Conservation (phyloP, 2,888 invertebrate species). For the Cenopis cana region DNA sequence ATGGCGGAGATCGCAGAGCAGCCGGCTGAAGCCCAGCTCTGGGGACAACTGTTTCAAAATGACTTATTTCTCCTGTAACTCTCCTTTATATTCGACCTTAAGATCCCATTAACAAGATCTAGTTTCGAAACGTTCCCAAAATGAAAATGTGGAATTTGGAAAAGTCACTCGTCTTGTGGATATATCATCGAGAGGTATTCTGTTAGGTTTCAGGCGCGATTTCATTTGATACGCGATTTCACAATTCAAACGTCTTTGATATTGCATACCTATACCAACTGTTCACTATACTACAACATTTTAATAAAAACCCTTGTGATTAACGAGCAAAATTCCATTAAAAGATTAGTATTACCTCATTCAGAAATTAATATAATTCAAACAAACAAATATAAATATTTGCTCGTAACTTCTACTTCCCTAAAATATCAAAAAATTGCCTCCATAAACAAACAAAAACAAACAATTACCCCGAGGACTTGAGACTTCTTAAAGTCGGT, state of each 20-base stretch:
- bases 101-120: not conserved
- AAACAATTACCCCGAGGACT: constrained; percentile 17
- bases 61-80: constrained; percentile 8
- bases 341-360: not conserved
- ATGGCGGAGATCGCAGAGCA: constrained; percentile 61
- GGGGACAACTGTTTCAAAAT: not conserved
- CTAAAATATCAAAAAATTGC: not conserved
- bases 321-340: constrained; percentile 1
- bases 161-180: constrained; percentile 9
- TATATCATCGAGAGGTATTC: constrained; percentile 27
- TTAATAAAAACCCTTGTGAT: not conserved
- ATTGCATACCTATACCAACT: not conserved
- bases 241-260: constrained; percentile 7
- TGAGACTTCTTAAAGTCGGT: constrained; percentile 23
- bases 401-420: not conserved
- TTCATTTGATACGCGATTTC: constrained; percentile 20
- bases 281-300: not conserved
- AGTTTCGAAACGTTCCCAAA: not conserved
- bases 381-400: not conserved
- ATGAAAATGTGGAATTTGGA: not conserved
- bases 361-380: not conserved
- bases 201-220: constrained; percentile 28
- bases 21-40: constrained; percentile 53
- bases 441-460: constrained; percentile 4
- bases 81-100: constrained; percentile 5